A percentile compares a stretch with the other conserved stretches of the same genome.
Conservation (phyloP, 2,888 invertebrate species). For the Gasteruption jaculator region DNA sequence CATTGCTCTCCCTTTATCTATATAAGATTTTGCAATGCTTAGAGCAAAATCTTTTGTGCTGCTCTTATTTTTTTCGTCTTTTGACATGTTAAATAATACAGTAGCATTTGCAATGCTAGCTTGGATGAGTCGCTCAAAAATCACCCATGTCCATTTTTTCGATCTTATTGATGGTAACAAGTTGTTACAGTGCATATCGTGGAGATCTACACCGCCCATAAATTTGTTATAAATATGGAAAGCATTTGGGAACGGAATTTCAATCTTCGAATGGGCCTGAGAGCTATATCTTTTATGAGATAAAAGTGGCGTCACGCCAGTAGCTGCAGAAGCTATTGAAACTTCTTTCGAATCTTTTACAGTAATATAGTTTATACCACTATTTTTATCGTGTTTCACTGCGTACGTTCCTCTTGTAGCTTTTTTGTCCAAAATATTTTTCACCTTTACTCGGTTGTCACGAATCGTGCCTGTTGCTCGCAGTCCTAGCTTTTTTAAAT, state of each 20-base stretch:
- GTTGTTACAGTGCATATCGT: too few relatives aligned
- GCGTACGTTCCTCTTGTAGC: constrained; percentile 18
- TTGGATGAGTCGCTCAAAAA: too few relatives aligned
- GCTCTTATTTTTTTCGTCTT: too few relatives aligned
- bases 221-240: too few relatives aligned
- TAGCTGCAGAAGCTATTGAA: constrained; percentile 23
- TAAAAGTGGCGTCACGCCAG: constrained; percentile 24
- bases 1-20: too few relatives aligned
- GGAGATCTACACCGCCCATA: too few relatives aligned
- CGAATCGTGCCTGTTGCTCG: constrained; percentile 20
- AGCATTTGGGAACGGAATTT: constrained; percentile 22
- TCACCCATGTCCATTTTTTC: too few relatives aligned
- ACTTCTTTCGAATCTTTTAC: constrained; percentile 25
- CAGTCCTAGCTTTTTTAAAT: constrained; percentile 22
- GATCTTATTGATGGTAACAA: too few relatives aligned
- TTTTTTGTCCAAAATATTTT: constrained; percentile 21
- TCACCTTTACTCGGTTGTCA: constrained; percentile 19
- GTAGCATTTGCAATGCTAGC: too few relatives aligned
- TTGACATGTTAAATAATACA: too few relatives aligned
- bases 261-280: constrained; percentile 14
- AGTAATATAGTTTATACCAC: constrained; percentile 24
- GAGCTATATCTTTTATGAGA: constrained; percentile 17
- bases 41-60: too few relatives aligned
- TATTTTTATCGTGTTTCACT: constrained; percentile 22
- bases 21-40: too few relatives aligned